Conservation (phyloP, 2,888 invertebrate species). For the Diplazon laetatorius region DNA sequence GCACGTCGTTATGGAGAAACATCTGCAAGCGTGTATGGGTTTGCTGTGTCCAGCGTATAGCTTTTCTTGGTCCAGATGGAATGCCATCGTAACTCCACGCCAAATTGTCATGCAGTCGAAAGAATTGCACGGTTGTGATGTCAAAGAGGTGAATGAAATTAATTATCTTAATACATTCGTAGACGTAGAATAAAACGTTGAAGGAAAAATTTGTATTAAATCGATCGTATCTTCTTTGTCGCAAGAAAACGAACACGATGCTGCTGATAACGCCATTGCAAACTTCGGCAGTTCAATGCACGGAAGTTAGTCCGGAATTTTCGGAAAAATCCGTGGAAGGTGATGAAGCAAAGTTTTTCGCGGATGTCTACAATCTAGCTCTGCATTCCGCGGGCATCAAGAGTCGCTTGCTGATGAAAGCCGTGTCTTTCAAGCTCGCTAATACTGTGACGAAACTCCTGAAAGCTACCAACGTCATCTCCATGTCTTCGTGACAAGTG, state of each 20-base stretch:
- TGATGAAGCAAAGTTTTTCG: constrained; percentile 84
- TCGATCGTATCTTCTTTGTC: too few relatives aligned
- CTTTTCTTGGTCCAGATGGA: constrained; percentile 93
- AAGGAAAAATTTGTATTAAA: neutral
- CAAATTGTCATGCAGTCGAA: constrained; percentile 88
- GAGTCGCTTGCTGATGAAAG: constrained; percentile 84
- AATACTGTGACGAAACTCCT: constrained; percentile 86
- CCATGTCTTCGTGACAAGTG: constrained; percentile 84
- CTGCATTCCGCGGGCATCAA: constrained; percentile 86
- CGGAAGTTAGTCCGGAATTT: constrained; percentile 90
- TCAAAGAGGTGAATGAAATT: constrained; percentile 82
- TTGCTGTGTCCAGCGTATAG: constrained; percentile 88
- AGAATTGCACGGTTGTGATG: constrained; percentile 85
- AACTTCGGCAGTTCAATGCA: constrained; percentile 88
- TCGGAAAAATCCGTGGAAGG: constrained; percentile 83
- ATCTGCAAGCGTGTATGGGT: constrained; percentile 91
- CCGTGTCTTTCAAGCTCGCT: constrained; percentile 85
- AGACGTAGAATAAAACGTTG: neutral
- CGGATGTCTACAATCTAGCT: constrained; percentile 89
- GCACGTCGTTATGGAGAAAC: constrained; percentile 89
- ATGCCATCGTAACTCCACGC: constrained; percentile 83
- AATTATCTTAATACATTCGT: neutral
- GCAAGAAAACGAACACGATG: constrained; percentile 82
- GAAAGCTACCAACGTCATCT: constrained; percentile 85
- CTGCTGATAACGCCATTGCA: constrained; percentile 88